Evolutionary conservation across 2,113 vertebrate species (phyloP).

Genomic region (Nesoenas mayeri): DNA sequence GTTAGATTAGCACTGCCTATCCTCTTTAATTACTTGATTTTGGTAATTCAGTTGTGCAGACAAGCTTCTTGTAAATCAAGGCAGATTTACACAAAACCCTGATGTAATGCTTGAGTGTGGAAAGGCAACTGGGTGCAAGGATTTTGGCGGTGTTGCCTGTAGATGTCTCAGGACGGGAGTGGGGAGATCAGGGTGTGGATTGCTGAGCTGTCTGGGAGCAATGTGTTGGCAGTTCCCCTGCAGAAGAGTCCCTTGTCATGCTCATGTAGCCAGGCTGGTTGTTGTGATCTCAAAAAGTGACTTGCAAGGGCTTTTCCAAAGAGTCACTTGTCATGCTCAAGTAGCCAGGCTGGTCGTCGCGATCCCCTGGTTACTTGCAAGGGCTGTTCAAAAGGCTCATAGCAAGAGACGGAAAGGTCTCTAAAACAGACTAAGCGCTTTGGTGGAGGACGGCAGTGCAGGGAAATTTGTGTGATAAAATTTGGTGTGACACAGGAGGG

Average conservation of each 20-base stretch:
- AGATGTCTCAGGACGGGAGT: not conserved
- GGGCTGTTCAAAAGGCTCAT: not conserved
- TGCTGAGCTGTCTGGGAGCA: not conserved
- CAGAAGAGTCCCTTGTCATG: fast-evolving
- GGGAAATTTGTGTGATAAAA: not conserved
- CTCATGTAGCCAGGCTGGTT: not conserved
- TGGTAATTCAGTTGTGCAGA: not conserved
- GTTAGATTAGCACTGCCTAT: not conserved
- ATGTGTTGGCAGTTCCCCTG: not conserved
- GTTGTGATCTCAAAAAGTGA: fast-evolving
- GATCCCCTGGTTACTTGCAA: not conserved
- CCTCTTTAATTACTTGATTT: not conserved
- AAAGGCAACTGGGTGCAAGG: not conserved
- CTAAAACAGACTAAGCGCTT: not conserved
- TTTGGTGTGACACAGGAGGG: fast-evolving
- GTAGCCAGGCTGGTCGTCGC: not conserved
- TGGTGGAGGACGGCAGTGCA: not conserved
- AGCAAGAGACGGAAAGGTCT: not conserved
- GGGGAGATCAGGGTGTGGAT: too few relatives aligned
- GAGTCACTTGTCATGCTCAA: fast-evolving
- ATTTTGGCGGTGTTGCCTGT: not conserved
- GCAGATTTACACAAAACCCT: not conserved
- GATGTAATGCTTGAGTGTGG: not conserved
- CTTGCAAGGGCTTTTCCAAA: not conserved
- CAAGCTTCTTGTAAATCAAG: not conserved